phyloP scores from a whole-genome alignment of 2,797 vertebrate species.

The Carduelis carduelis region DNA sequence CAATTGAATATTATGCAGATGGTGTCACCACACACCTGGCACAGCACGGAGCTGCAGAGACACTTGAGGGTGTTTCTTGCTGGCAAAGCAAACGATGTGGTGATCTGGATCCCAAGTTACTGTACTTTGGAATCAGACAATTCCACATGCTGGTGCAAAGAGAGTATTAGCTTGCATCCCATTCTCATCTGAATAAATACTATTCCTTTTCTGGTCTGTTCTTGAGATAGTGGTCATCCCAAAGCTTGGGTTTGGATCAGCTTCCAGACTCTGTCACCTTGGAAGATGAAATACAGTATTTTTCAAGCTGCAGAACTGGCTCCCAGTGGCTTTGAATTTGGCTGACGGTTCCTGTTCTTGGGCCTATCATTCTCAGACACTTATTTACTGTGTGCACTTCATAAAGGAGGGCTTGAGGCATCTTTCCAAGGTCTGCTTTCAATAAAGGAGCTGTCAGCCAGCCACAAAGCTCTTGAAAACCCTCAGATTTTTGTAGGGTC shows the following conservation, averaged over 20 bases:
- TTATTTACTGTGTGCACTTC: background rate
- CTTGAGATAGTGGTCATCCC: background rate
- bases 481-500: background rate
- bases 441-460: conserved; percentile 21
- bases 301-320: background rate
- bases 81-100: background rate
- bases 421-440: conserved; percentile 33
- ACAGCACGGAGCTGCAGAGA: background rate
- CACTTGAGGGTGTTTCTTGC: background rate
- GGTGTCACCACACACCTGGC: background rate
- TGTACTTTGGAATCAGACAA: background rate
- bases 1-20: background rate
- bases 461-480: conserved; percentile 31
- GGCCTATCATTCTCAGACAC: background rate
- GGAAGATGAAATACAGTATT: background rate
- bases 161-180: background rate
- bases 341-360: background rate
- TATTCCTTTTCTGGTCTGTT: background rate
- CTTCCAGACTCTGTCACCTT: conserved; percentile 16
- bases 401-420: conserved; percentile 10
- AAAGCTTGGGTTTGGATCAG: background rate
- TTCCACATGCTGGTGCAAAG: background rate
- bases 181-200: background rate
- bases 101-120: background rate
- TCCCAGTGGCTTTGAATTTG: background rate